Percentiles rank a stretch among this genome's conserved stretches.
These are phyloP conservation scores for Brachyopa scutellaris DNA, from an alignment of 2,888 invertebrate genomes.

Conservation along the genomic window DNA sequence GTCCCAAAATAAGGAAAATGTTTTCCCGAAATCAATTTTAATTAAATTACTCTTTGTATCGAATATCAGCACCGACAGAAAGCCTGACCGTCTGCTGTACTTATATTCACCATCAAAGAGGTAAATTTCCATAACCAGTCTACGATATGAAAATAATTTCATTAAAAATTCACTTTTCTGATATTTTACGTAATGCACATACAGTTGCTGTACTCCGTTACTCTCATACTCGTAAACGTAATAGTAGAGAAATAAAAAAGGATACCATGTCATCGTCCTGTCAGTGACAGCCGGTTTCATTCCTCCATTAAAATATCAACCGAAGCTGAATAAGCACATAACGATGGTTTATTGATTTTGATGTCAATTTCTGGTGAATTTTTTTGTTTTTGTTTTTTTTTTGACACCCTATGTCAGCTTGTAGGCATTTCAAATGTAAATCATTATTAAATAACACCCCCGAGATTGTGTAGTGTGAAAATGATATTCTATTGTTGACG, in stretches of 20 bases:
- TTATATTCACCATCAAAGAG: constrained; percentile 9
- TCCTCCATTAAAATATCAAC: constrained; percentile 1
- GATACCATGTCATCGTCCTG: constrained; percentile 46
- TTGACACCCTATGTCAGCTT: constrained; percentile 33
- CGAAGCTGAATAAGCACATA: constrained; percentile 42
- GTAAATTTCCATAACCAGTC: constrained; percentile 37
- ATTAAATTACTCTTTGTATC: constrained; percentile 66
- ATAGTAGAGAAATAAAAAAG: constrained; percentile 5
- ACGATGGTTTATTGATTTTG: constrained; percentile 62
- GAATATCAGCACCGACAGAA: constrained; percentile 16
- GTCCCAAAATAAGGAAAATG: constrained; percentile 1
- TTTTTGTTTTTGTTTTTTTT: background rate
- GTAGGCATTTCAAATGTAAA: constrained; percentile 43
- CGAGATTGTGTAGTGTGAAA: constrained; percentile 45
- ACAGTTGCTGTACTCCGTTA: too few relatives aligned
- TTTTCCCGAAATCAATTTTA: constrained; percentile 62
- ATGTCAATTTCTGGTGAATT: constrained; percentile 53
- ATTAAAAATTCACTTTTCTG: constrained; percentile 48
- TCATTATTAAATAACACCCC: constrained; percentile 59
- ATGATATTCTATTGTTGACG: constrained; percentile 66
- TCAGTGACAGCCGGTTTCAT: constrained; percentile 39
- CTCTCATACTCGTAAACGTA: too few relatives aligned
- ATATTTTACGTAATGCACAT: background rate
- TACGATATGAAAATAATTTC: constrained; percentile 53
- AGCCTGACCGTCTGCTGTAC: constrained; percentile 2